Evolutionary conservation across 2,113 vertebrate genomes (phyloP).

Genomic region (Ailuropoda melanoleuca): DNA sequence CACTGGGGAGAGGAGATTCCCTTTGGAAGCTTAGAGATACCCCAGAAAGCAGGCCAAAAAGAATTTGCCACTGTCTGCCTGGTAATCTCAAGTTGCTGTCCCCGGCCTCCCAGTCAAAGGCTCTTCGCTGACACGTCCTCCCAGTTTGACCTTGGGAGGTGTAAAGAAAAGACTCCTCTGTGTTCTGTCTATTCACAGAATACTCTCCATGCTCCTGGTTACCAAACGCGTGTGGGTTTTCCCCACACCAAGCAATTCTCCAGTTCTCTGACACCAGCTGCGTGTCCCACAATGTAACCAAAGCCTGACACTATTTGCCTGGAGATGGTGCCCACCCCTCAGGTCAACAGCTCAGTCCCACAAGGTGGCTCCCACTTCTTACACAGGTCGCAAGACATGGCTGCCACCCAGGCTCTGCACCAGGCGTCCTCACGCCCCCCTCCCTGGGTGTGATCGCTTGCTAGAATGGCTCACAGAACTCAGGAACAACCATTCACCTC

Average conservation of each 20-base stretch:
- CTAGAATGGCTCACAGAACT: background rate
- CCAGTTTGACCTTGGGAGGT: background rate
- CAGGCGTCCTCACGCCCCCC: background rate
- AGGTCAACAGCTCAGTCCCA: background rate
- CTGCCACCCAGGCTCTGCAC: background rate
- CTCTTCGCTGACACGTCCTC: background rate
- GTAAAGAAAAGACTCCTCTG: background rate
- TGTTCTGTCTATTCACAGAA: background rate
- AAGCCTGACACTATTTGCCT: background rate
- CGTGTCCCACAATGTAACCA: background rate
- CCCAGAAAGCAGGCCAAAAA: background rate
- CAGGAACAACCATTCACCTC: background rate
- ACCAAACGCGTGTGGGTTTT: background rate
- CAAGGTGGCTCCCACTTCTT: background rate
- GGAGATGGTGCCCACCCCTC: background rate
- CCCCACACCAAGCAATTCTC: background rate
- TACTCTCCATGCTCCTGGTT: background rate
- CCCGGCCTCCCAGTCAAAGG: background rate
- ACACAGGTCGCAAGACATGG: background rate
- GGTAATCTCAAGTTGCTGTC: background rate
- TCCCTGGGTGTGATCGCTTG: background rate
- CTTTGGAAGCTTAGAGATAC: background rate
- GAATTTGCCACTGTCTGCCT: background rate
- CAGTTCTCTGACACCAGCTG: background rate
- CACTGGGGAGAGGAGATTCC: background rate